These are phyloP conservation scores for Dasypus novemcinctus DNA, from an alignment of 2,113 vertebrate genomes.

Conservation along the genomic window DNA sequence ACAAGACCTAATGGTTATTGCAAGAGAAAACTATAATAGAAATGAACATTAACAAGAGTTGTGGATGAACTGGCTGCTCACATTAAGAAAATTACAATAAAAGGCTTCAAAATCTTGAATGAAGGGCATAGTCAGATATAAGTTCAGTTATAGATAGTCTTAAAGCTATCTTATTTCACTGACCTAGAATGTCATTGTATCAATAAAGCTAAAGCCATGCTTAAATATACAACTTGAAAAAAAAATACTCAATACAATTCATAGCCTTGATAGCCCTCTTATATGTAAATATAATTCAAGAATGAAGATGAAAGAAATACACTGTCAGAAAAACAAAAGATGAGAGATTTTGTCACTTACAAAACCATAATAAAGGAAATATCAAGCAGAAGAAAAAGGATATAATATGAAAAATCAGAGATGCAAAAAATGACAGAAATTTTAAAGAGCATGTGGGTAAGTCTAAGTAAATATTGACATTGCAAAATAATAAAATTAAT, in stretches of 20 bases:
- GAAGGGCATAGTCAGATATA: neutral
- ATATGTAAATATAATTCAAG: neutral
- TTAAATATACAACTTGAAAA: neutral
- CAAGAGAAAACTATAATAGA: too few species aligned
- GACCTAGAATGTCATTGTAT: neutral
- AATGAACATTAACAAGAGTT: too few species aligned
- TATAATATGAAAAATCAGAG: neutral
- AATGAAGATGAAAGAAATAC: neutral
- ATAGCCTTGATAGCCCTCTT: neutral
- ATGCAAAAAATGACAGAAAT: neutral
- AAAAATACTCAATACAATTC: neutral
- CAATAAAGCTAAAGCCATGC: neutral
- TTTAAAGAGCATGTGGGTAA: neutral
- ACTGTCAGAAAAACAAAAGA: neutral
- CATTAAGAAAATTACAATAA: neutral
- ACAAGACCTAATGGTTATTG: neutral
- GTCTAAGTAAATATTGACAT: neutral
- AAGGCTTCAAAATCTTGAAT: neutral
- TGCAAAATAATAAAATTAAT: neutral
- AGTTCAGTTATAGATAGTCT: neutral
- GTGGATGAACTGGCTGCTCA: too few species aligned
- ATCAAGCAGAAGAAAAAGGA: neutral
- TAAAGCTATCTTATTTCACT: neutral
- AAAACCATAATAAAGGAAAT: neutral
- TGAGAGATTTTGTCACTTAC: neutral